Conservation (phyloP, 2,113 vertebrate species). For the Cervus canadensis region DNA sequence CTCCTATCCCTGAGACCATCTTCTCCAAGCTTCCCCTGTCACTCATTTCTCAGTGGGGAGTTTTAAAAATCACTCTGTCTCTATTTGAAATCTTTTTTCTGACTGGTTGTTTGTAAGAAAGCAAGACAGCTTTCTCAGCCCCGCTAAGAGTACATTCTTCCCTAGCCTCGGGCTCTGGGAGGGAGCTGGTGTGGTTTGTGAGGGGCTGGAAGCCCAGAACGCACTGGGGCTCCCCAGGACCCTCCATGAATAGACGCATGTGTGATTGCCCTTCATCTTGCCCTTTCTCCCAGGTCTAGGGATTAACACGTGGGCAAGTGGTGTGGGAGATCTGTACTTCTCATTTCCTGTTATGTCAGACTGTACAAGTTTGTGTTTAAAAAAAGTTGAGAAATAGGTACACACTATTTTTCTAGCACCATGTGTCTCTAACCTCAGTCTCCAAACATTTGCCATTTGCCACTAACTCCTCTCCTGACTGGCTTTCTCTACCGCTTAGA, state of each 20-base stretch:
- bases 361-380: neutral
- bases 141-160: neutral
- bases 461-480: neutral
- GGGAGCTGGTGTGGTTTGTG: neutral
- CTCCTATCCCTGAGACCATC: neutral
- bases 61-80: neutral
- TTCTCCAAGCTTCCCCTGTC: neutral
- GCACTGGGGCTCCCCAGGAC: neutral
- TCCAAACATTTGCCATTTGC: neutral
- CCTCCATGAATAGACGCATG: neutral
- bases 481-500: neutral
- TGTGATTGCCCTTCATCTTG: neutral
- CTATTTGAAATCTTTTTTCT: neutral
- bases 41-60: neutral
- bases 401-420: neutral
- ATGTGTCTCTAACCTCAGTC: neutral
- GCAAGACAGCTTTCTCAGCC: neutral
- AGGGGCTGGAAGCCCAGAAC: neutral
- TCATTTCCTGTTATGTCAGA: neutral
- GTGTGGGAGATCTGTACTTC: neutral
- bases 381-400: neutral
- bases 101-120: neutral
- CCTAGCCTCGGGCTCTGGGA: neutral
- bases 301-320: neutral
- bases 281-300: neutral